Evolutionary conservation across 2,797 vertebrate species (phyloP), one percentile per base, ranked within the genome.

Genomic region (Echiichthys vipera): DNA sequence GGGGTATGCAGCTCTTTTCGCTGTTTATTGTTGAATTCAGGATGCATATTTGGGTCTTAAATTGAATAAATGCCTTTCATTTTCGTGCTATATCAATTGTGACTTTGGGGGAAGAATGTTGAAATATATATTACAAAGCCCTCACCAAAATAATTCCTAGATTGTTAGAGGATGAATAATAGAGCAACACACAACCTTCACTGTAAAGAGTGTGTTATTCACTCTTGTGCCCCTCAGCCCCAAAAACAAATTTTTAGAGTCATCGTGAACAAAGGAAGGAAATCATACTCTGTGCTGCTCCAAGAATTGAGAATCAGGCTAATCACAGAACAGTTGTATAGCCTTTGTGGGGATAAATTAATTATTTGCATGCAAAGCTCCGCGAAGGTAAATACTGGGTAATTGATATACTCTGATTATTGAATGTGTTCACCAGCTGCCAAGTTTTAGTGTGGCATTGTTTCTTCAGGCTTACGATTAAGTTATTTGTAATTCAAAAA

Each of bases 241-340:
- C 6, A 2, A 55, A n/a, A 61, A 84, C 61, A 66, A 72, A 71
- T 20, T n/a, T 63, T 71, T 53, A 66, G 30, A 70, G 80, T 55
- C 58, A 81, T 51, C 18, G 7, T 24, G 47, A 87, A 90, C 85
- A 91, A 90, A 85, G 70, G 74, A 65, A 81, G 89, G 87, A 92
- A 93, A 78, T 65, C 47, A 77, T 79, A 47, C 39, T 81, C 65
- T 74, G 53, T 62, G 64, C 24, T 15, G 76, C 62, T 80, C 67
- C 59, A 69, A 78, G 63, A 84, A 39, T 7, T 7, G 32, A 65
- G 69, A 64, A n/a, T n/a, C n/a, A n/a, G n/a, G n/a, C 47, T 63
- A 67, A 67, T 77, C 57, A 70, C 46, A 51, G 42, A 80, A 53
- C 83, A 50, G 39, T 62, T 78, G 51, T 39, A 54, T 29, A 62